phyloP scores from a whole-genome alignment of 1,140 invertebrate species.

The Leucophenga varia region DNA sequence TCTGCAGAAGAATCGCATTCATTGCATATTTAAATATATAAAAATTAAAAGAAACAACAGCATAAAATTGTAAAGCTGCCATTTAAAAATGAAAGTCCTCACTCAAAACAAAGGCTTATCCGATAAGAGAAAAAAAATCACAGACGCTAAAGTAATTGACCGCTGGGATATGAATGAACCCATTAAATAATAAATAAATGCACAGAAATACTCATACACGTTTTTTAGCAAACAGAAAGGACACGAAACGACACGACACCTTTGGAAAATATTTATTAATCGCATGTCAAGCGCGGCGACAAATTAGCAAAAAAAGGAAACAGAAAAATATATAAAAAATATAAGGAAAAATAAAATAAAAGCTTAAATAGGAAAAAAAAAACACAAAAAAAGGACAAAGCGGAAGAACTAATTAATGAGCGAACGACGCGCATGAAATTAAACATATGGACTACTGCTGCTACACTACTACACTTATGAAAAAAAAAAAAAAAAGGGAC shows the following conservation, averaged over 20 bases:
- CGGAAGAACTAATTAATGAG: constrained; percentile 51
- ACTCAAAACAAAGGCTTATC: too few relatives aligned
- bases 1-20: too few relatives aligned
- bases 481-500: too few relatives aligned
- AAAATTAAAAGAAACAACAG: too few relatives aligned
- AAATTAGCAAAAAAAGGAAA: too few relatives aligned
- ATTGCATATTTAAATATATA: too few relatives aligned
- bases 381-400: constrained; percentile 7
- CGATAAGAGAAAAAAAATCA: constrained; percentile 43
- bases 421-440: constrained; percentile 7
- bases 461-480: too few relatives aligned
- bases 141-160: constrained; percentile 51
- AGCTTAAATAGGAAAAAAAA: neutral
- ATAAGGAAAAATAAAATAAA: constrained; percentile 26
- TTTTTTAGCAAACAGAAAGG: constrained; percentile 3
- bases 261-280: constrained; percentile 49
- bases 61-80: too few relatives aligned
- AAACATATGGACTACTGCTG: too few relatives aligned
- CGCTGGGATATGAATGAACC: constrained; percentile 56
- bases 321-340: constrained; percentile 10
- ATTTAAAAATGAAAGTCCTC: too few relatives aligned
- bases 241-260: constrained; percentile 29
- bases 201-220: too few relatives aligned
- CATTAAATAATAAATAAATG: constrained; percentile 45
- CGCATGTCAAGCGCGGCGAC: constrained; percentile 33